Evolutionary conservation across 2,797 vertebrate genomes (phyloP).

Genomic region (Clarias fuscus): DNA sequence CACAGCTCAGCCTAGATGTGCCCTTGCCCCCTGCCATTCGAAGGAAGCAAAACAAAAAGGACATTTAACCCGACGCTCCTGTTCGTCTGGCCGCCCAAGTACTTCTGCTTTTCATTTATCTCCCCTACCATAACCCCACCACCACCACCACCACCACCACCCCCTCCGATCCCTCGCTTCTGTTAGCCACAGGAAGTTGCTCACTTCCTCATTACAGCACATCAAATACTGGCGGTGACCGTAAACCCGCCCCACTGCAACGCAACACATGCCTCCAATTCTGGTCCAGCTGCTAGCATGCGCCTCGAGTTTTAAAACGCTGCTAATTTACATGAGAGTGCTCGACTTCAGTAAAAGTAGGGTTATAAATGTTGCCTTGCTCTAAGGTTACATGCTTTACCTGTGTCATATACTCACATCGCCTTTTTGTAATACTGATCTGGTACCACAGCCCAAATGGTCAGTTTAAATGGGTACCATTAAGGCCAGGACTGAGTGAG

Average conservation of each 20-base stretch:
- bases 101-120: constrained; percentile 59
- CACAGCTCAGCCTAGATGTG: constrained; percentile 40
- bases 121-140: constrained; percentile 27
- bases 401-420: constrained; percentile 26
- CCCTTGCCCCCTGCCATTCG: constrained; percentile 38
- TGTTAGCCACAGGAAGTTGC: constrained; percentile 87
- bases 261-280: constrained; percentile 90
- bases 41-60: constrained; percentile 40
- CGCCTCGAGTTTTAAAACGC: constrained; percentile 59
- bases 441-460: constrained; percentile 34
- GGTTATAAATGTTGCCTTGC: constrained; percentile 35
- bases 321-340: constrained; percentile 44
- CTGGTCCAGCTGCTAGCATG: constrained; percentile 83
- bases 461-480: constrained; percentile 25
- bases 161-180: constrained; percentile 68
- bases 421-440: neutral
- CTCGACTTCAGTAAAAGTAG: constrained; percentile 27
- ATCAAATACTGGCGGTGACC: constrained; percentile 85
- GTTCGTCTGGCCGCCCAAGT: constrained; percentile 37
- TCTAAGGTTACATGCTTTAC: constrained; percentile 21
- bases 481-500: constrained; percentile 12
- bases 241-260: constrained; percentile 81
- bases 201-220: constrained; percentile 90
- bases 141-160: neutral
- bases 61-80: constrained; percentile 48